Evolutionary conservation across 1,140 invertebrate genomes (phyloP), one percentile per base, ranked within the genome.

Genomic region (Drosophila athabasca): DNA sequence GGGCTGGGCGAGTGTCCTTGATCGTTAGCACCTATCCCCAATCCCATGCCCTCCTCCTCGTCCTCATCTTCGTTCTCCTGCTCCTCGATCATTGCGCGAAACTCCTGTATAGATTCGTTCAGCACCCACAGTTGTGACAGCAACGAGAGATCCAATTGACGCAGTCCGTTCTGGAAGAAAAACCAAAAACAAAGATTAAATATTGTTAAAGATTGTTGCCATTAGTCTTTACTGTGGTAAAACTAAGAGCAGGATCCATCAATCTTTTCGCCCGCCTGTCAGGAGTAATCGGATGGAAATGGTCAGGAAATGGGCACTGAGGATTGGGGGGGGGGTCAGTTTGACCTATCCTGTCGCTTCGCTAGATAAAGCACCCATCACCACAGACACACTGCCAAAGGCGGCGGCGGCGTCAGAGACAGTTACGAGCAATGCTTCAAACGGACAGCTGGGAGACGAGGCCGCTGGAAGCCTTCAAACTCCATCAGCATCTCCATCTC

Each of bases 91-190:
- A 96, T 93, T 50, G 94, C 94, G n/a, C 96, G 94, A 92, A 97
- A 97, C 70, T 97, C 96, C 79, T 97, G 96, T 89, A 97, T 97
- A 1, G 96, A 95, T 90, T 97, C 96, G 91, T 97, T 97, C 13
- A 98, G 92, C 0, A 96, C 95, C 96, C 96, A 97, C 61, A 98
- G 93, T 92, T 97, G 96, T 7, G 96, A 97, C 11, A 98, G 93
- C 43, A 97, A 92, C 1, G 96, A 96, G 54, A 97, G 93, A 92
- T 97, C 97, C 91, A 97, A 84, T 91, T 97, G 96, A 26, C 97
- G 94, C n/a, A 97, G 93, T 75, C 95, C 95, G 81, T 95, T 96
- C 90, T 91, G 55, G 13, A 78, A 76, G 41, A 15, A 62, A 11
- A 49, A 19, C 0, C 17, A 19, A 19, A 5, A 62, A 48, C 61